Evolutionary conservation across 2,888 invertebrate species (phyloP), one percentile per base, ranked within the genome.

Genomic region (Tenthredo amoena): DNA sequence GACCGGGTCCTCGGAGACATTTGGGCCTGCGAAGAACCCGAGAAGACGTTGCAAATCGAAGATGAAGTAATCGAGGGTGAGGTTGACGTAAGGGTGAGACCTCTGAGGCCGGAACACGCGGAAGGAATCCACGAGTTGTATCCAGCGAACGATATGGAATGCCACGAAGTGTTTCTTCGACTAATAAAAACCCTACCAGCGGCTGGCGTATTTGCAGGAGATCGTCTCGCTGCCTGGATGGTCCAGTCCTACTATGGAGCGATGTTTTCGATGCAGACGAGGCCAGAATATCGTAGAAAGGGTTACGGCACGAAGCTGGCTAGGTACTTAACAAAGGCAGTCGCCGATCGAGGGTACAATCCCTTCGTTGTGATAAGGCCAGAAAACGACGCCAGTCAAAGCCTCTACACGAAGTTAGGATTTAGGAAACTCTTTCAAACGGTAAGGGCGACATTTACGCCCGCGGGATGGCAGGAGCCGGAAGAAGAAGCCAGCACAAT

Each of bases 181-280:
- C 95, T 98, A 86, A 97, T 97, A 87, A 95, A 95, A 86, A 96
- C 96, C 91, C 94, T 98, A 88, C 97, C 97, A 12, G 97, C 97
- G 26, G 97, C 96, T 92, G 98, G 97, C 58, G 96, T 98, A 87
- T 97, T 97, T 93, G 96, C 94, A 18, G 95, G 91, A 89, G 97
- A 96, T 81, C 96, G 96, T 90, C 94, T 98, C 87, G 97, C 97
- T 55, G 98, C 98, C 40, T 98, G 98, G 98, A 98, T 98, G 98
- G 97, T 98, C 77, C 98, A 98, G 93, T 97, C 97, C 31, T 98
- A 98, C 94, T 98, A 98, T 93, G 98, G 98, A 37, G 98, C 98
- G 87, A 98, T 98, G 98, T 98, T 98, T 94, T 97, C 97, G 82
- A 98, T 98, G 98, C 97, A 98, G 94, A 98, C 98, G 85, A 95